Evolutionary conservation across 2,113 vertebrate species (phyloP), one percentile per base, ranked within the genome.

Genomic region (Mionectes macconnelli): DNA sequence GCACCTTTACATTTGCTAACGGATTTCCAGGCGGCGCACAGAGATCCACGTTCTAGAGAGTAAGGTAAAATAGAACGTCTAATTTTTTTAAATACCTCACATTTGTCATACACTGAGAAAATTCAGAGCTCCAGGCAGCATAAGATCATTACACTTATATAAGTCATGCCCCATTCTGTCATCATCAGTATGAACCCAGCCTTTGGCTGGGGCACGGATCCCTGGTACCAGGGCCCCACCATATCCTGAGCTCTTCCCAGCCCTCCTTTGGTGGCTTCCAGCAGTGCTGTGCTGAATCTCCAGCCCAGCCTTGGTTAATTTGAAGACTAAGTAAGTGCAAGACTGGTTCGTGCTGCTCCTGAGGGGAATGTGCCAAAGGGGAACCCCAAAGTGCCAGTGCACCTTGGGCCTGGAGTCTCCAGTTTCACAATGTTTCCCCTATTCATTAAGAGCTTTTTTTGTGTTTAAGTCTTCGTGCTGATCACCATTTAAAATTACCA

Each of bases 1-100:
- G 89, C 84, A 47, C 93, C 89, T 97, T 95, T 95, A 85, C 84
- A 28, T 87, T 89, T 76, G 74, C 75, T 96, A 97, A 97, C 96
- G 94, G 94, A 91, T 91, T 96, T 91, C 87, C 40, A 94, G 84
- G 73, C 84, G 96, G 84, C 94, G 55, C 84, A 50, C 84, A 83
- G 94, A 94, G 86, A 84, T 87, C 62, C 57, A 40, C 2, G 0
- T 40, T 57, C 66, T 64, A 62, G 81, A 94, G 94, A 94, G 91
- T 66, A 87, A 93, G 76, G 81, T 94, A 94, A 96, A 97, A 89
- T 82, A 94, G 19, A 91, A 93, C 53, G 50, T 66, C 84, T 91
- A n/a, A 49, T 72, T 82, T 89, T 88, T 92, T 89, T 44, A 56
- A 96, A 84, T 42, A 45, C 81, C 50, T 95, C 66, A 49, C 66